These are phyloP conservation scores for Nestor notabilis DNA, from an alignment of 2,113 vertebrate genomes.

Conservation along the genomic window DNA sequence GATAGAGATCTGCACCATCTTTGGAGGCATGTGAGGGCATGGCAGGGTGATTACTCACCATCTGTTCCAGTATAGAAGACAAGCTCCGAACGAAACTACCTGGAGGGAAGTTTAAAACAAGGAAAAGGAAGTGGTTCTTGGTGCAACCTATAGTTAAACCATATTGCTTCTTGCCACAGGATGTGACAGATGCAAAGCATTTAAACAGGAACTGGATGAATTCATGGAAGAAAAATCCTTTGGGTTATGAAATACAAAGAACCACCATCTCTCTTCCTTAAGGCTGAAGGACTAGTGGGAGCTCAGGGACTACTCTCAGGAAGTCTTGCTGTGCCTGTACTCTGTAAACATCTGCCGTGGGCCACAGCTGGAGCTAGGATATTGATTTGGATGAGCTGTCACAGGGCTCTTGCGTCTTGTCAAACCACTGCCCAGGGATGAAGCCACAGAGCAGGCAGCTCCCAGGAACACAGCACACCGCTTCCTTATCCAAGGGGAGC, in stretches of 20 bases:
- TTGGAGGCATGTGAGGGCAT: not conserved
- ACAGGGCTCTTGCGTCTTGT: fast-evolving
- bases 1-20: not conserved
- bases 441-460: not conserved
- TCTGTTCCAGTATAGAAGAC: not conserved
- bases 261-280: not conserved
- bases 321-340: not conserved
- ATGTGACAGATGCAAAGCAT: constrained; percentile 37
- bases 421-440: not conserved
- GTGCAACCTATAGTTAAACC: not conserved
- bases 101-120: not conserved
- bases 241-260: constrained; percentile 19
- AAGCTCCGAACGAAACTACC: not conserved
- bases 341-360: not conserved
- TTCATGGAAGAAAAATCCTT: constrained; percentile 59
- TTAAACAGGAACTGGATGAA: constrained; percentile 54
- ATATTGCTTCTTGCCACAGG: constrained; percentile 12
- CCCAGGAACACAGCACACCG: not conserved
- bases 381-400: not conserved
- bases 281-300: not conserved
- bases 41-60: not conserved
- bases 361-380: not conserved
- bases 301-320: not conserved
- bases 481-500: not conserved
- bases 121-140: constrained; percentile 37